Percentiles rank a stretch among this genome's conserved stretches.
Evolutionary conservation across 2,888 invertebrate genomes (phyloP).

Genomic region (Drosophila meridionalis): DNA sequence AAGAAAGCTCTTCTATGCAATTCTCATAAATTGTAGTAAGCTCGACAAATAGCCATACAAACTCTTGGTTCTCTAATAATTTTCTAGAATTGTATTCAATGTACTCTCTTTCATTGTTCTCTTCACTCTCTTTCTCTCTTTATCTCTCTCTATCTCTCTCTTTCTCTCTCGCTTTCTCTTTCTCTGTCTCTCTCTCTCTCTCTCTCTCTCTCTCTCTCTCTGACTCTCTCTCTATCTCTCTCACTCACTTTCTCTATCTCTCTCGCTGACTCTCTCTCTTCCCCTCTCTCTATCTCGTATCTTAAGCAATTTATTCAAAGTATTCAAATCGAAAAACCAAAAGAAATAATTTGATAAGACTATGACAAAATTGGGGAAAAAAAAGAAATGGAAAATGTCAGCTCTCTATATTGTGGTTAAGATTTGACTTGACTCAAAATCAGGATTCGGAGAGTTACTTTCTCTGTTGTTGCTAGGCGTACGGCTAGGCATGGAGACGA

Average conservation of each 20-base stretch:
- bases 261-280: background rate
- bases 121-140: background rate
- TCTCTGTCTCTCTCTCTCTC: too few relatives aligned
- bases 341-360: background rate
- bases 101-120: background rate
- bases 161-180: too few relatives aligned
- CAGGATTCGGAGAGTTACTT: constrained; percentile 45
- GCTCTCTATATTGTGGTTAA: constrained; percentile 1
- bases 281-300: background rate
- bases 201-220: background rate
- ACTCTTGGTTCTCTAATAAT: background rate
- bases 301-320: background rate
- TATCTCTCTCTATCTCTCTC: background rate
- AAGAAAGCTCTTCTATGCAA: background rate
- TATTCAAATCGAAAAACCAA: background rate
- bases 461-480: constrained; percentile 59
- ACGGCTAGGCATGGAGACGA: constrained; percentile 9
- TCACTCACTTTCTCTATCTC: background rate
- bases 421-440: background rate
- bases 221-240: background rate
- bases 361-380: background rate
- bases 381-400: background rate
- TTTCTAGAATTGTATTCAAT: background rate
- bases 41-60: background rate
- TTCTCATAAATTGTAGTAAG: background rate